These are phyloP conservation scores for Lepidocolaptes lacrymiger DNA, from an alignment of 2,797 vertebrate species.

Conservation along the genomic window DNA sequence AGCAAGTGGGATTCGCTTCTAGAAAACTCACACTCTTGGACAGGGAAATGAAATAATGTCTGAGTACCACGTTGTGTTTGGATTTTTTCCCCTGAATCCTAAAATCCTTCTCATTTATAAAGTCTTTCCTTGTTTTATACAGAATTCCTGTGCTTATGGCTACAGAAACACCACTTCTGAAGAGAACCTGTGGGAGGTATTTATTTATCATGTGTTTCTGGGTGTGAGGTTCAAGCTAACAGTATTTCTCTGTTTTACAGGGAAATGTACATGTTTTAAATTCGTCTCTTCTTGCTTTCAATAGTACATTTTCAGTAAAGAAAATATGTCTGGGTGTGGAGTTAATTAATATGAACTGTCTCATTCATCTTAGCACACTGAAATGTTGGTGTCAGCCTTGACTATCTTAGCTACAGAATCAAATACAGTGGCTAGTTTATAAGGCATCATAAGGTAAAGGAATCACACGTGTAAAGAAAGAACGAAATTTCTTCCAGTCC, in stretches of 20 bases:
- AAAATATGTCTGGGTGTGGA: not conserved
- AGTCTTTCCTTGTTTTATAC: not conserved
- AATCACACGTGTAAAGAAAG: not conserved
- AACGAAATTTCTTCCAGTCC: not conserved
- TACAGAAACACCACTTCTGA: not conserved
- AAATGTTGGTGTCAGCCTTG: not conserved
- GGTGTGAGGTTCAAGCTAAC: not conserved
- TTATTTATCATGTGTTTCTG: not conserved
- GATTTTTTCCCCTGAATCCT: not conserved
- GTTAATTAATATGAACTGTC: not conserved
- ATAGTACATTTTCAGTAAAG: not conserved
- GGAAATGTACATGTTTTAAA: not conserved
- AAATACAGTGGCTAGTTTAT: not conserved
- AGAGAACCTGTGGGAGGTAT: not conserved
- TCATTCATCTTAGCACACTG: not conserved
- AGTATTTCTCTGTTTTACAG: not conserved
- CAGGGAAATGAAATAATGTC: not conserved
- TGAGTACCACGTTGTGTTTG: not conserved
- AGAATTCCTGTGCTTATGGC: not conserved
- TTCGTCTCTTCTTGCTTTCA: not conserved
- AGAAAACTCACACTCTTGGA: not conserved
- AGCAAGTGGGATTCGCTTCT: not conserved
- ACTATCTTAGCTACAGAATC: not conserved
- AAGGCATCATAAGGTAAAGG: not conserved
- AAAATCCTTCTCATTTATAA: not conserved